Evolutionary conservation across 1,140 invertebrate species (phyloP).

Genomic region (Atta colombica): DNA sequence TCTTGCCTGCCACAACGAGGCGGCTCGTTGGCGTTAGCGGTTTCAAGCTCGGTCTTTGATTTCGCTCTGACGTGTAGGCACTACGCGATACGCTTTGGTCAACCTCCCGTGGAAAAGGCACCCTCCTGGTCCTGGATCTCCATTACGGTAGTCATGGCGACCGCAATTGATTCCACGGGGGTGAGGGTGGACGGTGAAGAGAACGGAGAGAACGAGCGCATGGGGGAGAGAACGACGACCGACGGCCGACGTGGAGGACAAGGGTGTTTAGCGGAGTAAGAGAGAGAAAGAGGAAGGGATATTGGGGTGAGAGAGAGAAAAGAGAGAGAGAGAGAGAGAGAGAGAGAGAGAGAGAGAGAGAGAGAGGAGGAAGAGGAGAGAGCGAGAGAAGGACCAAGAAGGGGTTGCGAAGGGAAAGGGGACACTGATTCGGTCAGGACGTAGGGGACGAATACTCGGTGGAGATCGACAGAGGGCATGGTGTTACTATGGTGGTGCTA

Average conservation of each 20-base stretch:
- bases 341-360: constrained; percentile 4
- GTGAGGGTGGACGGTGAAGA: constrained; percentile 70
- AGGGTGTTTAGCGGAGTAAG: constrained; percentile 68
- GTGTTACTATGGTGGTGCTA: constrained; percentile 81
- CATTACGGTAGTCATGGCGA: constrained; percentile 86
- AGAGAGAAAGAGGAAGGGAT: constrained; percentile 46
- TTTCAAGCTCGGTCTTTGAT: constrained; percentile 81
- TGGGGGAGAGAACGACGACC: constrained; percentile 62
- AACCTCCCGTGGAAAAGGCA: constrained; percentile 84
- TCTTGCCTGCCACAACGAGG: constrained; percentile 61
- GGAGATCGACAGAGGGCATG: constrained; percentile 77
- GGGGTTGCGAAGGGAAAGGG: constrained; percentile 62
- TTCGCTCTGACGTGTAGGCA: constrained; percentile 80
- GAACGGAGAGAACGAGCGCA: constrained; percentile 72
- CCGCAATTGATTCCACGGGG: constrained; percentile 85
- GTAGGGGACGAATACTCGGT: constrained; percentile 50
- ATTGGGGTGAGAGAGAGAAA: constrained; percentile 29
- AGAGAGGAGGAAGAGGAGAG: constrained; percentile 44
- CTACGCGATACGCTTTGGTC: constrained; percentile 82
- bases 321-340: background rate
- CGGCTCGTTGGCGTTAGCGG: constrained; percentile 68
- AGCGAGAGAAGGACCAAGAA: constrained; percentile 45
- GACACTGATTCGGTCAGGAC: constrained; percentile 39
- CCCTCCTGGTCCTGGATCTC: constrained; percentile 83
- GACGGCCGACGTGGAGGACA: constrained; percentile 66